Evolutionary conservation across 2,888 invertebrate species (phyloP), one percentile per base, ranked within the genome.

Genomic region (Periphyllus acericola): DNA sequence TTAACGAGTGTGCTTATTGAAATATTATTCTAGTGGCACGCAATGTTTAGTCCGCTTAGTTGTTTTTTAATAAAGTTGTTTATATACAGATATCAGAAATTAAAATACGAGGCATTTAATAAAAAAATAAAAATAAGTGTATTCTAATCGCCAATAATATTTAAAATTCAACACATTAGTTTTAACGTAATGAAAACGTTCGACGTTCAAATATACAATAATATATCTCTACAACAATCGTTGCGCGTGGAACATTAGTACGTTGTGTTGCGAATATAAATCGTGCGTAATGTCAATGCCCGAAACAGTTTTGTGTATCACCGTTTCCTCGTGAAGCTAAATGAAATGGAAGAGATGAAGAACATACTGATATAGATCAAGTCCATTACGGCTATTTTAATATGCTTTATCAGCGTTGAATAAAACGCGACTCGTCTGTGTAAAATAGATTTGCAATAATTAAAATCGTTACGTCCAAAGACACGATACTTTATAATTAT

Each of bases 321-420:
- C 34, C 46, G 68, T 85, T 78, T 78, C 32, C 66, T 75, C 75
- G 4, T 34, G 68, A 25, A 68, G 17, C 36, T 46, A 78, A 85
- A 85, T 78, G 78, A 85, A 85, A 84, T 46, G 78, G 84, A 76
- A 76, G 66, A 40, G 40, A 84, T 40, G 66, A 25, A 66, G 32
- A 60, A 76, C 76, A 32, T n/a, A n/a, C 17, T 14, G 36, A 76
- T 60, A 40, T 29, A 83, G 72, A 83, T 74, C 34, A 60, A 32
- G 25, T 19, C 40, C 21, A 21, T 29, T 81, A 32, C 9, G 32
- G 6, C 40, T 40, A 81, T 81, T 68, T 81, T 40, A 68, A 81
- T 40, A 46, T 32, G 34, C 29, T 68, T 81, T 68, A 46, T 81
- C 78, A 68, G 29, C 66, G 11, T 81, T 29, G 19, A 40, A 81